Base-by-base conservation (phyloP, 2,888 invertebrate species). In the Caenorhabditis sp. region DNA sequence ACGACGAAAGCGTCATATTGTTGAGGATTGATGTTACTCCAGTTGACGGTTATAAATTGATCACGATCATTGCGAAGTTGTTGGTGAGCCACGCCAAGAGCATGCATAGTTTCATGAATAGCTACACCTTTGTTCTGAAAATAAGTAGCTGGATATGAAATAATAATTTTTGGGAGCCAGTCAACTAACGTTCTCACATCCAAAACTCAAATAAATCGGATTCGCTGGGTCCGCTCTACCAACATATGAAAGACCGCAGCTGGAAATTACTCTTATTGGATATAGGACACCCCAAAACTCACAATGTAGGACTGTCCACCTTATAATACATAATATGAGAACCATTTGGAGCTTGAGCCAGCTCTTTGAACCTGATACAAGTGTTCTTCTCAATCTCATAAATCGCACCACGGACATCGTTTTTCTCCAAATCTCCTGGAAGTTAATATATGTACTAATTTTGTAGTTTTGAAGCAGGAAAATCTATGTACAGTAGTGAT, bases 21-120 rank as follows among this genome's bases (percentile, higher is more conserved):
- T 57, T 85, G 85, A 7, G 86, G 86, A 76, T 86, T 82, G 27
- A 86, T 83, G 61, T 86, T 86, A 43, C 78, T 80, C 86, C 86
- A 86, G 43, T 87, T 82, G 50, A 85, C 75, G 14, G 72, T 69
- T 36, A 80, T 76, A 25, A 69, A 70, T 21, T 74, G 74, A 67
- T 86, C 86, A n/a, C 86, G 71, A 65, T 86, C 86, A 14, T 67
- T 72, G 10, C 86, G 78, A 17, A 87, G 73, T 53, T 86, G 86
- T 63, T 86, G 85, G 59, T 86, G 86, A 60, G 84, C 83, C 0
- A 82, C 78, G 31, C 86, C 86, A 0, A 86, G 66, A 20, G 86
- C 85, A 66, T 86, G 86, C 53, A 86, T 70, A 12, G 86, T 87
- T 60, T 74, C 74, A 27, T 74, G 74, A 31, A 74, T 67, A 14